Evolutionary conservation across 2,113 vertebrate species (phyloP).

Genomic region (Setophaga coronata): DNA sequence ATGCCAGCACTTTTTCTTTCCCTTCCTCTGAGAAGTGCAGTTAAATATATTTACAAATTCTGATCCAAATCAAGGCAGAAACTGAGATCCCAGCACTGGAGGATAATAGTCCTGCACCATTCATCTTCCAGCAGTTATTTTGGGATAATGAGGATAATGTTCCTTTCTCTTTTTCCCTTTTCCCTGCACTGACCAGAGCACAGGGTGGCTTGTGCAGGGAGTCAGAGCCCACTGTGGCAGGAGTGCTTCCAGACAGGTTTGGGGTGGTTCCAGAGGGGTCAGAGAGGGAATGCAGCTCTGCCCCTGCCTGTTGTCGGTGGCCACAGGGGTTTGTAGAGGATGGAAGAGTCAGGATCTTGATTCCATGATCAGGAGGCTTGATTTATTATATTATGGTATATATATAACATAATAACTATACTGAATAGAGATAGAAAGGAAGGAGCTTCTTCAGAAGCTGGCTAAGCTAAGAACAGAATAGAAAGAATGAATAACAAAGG

Average conservation of each 20-base stretch:
- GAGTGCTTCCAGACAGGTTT: background rate
- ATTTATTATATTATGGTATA: no score
- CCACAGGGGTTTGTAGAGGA: no score
- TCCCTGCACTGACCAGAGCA: background rate
- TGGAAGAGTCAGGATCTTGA: no score
- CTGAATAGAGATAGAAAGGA: no score
- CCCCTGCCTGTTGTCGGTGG: no score
- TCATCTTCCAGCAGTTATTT: background rate
- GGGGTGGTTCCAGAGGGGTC: background rate
- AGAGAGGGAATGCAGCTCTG: background rate
- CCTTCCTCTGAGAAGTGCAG: background rate
- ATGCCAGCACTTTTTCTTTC: background rate
- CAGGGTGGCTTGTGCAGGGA: background rate
- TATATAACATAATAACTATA: no score
- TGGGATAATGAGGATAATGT: background rate
- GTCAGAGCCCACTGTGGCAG: background rate
- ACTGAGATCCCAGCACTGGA: background rate
- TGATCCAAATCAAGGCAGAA: background rate
- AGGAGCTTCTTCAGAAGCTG: no score
- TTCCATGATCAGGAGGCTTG: no score
- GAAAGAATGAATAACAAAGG: no score
- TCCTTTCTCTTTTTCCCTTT: background rate
- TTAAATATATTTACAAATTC: background rate
- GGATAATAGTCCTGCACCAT: background rate
- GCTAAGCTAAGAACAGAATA: no score